Conservation (phyloP, 2,113 vertebrate species). For the Saccopteryx leptura region DNA sequence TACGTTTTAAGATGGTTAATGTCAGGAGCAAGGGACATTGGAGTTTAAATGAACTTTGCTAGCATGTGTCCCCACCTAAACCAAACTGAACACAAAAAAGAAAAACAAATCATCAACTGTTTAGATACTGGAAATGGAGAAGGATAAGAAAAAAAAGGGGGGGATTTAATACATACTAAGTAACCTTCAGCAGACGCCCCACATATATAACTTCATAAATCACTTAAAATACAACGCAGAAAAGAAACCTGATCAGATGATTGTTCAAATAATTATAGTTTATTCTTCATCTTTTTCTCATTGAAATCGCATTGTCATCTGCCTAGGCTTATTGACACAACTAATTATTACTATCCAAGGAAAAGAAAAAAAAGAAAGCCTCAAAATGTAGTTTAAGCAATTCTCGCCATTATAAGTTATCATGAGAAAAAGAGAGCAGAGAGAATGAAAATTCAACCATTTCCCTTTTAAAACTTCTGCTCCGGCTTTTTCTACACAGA, state of each 20-base stretch:
- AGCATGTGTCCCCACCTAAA: conserved; percentile 46
- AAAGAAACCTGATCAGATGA: conserved; percentile 71
- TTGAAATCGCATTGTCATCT: conserved; percentile 71
- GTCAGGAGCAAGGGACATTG: conserved; percentile 13
- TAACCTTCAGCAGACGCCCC: conserved; percentile 76
- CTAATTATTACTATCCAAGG: conserved; percentile 72
- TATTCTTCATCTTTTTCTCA: conserved; percentile 73
- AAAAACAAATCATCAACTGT: neutral
- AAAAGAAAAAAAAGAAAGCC: neutral
- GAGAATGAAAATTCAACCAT: neutral
- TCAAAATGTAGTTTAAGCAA: conserved; percentile 49
- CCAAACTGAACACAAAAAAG: neutral
- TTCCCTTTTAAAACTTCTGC: accelerated
- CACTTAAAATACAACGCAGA: conserved; percentile 72
- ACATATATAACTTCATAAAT: conserved; percentile 74
- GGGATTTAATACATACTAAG: conserved; percentile 43
- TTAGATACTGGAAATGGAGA: conserved; percentile 57
- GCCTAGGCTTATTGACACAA: conserved; percentile 68
- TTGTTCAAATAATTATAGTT: conserved; percentile 80
- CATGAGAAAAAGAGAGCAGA: neutral
- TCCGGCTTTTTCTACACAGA: neutral
- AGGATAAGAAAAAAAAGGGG: conserved; percentile 2
- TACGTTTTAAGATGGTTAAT: neutral
- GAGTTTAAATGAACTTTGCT: conserved; percentile 53
- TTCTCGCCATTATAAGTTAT: neutral